Percentiles rank a stretch among this genome's conserved stretches.
These are phyloP conservation scores for Rhabdornis inornatus DNA, from an alignment of 2,113 vertebrate genomes.

Conservation along the genomic window DNA sequence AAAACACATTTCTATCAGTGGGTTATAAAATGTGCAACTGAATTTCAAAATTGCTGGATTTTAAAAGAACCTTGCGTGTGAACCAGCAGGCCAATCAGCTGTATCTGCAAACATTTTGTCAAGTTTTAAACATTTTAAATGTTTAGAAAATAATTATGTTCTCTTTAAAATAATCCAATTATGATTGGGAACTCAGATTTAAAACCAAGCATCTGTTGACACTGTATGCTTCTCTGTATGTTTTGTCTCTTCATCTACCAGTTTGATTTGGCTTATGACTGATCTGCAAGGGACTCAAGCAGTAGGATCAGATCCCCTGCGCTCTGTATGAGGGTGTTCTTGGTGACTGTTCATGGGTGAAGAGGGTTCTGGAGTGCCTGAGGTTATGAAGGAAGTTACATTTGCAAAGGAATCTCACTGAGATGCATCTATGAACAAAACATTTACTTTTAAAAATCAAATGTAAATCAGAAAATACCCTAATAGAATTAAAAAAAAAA, in stretches of 20 bases:
- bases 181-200: not conserved
- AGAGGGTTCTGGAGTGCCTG: not conserved
- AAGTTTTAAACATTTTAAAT: not conserved
- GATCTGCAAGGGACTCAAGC: not conserved
- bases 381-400: not conserved
- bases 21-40: not conserved
- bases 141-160: not conserved
- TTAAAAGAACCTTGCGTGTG: not conserved
- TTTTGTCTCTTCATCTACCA: not conserved
- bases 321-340: rapidly evolving
- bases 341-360: not conserved
- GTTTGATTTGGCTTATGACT: not conserved
- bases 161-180: not conserved
- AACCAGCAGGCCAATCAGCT: not conserved
- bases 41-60: not conserved
- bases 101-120: not conserved
- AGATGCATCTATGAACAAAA: not conserved
- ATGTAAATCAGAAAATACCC: not conserved
- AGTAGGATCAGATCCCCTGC: not conserved
- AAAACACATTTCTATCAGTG: not conserved
- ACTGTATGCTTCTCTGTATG: not conserved
- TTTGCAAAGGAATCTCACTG: not conserved
- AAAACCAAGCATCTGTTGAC: not conserved
- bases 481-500: not conserved
- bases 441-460: not conserved